Evolutionary conservation across 1,140 invertebrate species (phyloP).

Genomic region (Drosophila funebris): DNA sequence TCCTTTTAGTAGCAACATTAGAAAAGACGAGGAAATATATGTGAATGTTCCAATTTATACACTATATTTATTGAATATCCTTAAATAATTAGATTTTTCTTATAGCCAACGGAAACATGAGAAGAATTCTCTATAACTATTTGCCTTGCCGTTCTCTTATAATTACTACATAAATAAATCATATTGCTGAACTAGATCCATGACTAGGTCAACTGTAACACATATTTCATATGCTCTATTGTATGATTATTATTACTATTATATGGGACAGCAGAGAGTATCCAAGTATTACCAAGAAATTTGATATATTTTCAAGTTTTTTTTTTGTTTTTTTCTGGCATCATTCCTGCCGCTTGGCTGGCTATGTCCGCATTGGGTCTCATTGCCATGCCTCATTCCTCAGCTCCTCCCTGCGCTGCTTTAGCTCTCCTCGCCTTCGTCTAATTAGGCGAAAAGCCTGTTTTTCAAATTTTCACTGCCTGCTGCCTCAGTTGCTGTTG

Average conservation of each 20-base stretch:
- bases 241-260: not conserved
- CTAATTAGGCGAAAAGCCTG: constrained; percentile 80
- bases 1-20: too few species aligned
- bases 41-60: too few species aligned
- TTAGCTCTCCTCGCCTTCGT: constrained; percentile 44
- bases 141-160: too few species aligned
- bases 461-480: constrained; percentile 71
- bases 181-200: not conserved
- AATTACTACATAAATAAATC: too few species aligned
- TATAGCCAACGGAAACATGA: too few species aligned
- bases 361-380: constrained; percentile 26
- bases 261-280: not conserved
- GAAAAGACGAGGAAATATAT: too few species aligned
- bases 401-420: not conserved
- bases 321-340: too few species aligned
- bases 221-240: not conserved
- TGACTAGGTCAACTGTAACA: not conserved
- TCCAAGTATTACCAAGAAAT: constrained; percentile 3
- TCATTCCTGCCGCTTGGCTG: constrained; percentile 64
- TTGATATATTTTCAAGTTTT: constrained; percentile 32
- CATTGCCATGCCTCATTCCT: constrained; percentile 23
- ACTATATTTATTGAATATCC: too few species aligned
- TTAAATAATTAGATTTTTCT: too few species aligned
- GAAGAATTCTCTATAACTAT: too few species aligned
- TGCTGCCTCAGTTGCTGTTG: constrained; percentile 16